Percentiles rank a stretch among this genome's conserved stretches.
Evolutionary conservation across 64 coral and sea anemone genomes (phyloP).

Genomic region (Astreopora myriophthalma): DNA sequence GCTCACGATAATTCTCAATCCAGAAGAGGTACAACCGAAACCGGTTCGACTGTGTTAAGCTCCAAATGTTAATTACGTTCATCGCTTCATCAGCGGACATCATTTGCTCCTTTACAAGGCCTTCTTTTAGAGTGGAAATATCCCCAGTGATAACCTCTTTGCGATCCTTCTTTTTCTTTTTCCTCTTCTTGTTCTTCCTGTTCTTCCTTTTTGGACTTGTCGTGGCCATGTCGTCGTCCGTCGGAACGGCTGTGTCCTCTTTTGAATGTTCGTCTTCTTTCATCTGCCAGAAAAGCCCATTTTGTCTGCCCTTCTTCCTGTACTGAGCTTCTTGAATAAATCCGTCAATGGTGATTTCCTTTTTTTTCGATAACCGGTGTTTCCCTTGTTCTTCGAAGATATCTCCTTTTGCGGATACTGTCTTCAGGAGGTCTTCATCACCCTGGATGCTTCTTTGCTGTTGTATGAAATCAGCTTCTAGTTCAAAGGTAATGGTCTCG

Average conservation of each 20-base stretch:
- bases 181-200: background rate
- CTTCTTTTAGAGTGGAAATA: background rate
- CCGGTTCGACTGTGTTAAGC: background rate
- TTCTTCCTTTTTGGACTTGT: background rate
- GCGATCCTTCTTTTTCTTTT: background rate
- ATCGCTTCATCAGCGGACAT: background rate
- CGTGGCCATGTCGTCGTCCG: too few relatives aligned
- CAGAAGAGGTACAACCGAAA: conserved; percentile 42
- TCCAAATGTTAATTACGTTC: background rate
- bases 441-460: background rate
- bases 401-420: background rate
- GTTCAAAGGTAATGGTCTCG: background rate
- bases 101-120: background rate
- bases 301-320: background rate
- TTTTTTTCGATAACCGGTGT: background rate
- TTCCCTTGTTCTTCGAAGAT: too few relatives aligned
- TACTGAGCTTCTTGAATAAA: too few relatives aligned
- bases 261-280: background rate
- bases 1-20: conserved; percentile 28
- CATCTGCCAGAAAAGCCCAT: background rate
- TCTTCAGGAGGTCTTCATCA: background rate
- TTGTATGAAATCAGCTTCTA: background rate
- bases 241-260: too few relatives aligned
- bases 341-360: too few relatives aligned
- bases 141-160: background rate